A percentile compares a stretch with the other conserved stretches of the same genome.
Conservation (phyloP, 2,797 vertebrate genomes). For the Danio albolineatus region DNA sequence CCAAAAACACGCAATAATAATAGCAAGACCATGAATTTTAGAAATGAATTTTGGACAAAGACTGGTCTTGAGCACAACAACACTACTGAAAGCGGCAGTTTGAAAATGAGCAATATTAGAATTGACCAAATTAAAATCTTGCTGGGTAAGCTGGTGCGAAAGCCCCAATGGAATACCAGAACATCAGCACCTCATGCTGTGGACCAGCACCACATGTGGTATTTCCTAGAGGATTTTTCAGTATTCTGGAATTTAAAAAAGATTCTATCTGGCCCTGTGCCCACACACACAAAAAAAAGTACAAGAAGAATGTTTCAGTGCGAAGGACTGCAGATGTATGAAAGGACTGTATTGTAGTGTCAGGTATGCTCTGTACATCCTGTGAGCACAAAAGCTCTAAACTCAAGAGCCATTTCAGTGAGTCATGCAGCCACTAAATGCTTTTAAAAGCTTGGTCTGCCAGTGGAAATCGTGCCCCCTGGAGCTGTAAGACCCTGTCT, state of each 20-base stretch:
- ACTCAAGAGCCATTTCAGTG: conserved; percentile 37
- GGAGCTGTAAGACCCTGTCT: conserved; percentile 48
- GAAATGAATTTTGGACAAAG: too few species aligned
- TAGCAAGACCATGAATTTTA: too few species aligned
- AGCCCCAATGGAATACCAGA: neutral
- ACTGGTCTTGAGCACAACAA: too few species aligned
- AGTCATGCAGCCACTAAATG: conserved; percentile 35
- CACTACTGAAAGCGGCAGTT: too few species aligned
- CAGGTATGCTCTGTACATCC: neutral
- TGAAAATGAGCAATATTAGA: too few species aligned
- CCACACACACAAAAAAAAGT: conserved; percentile 12
- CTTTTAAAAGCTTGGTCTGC: conserved; percentile 31
- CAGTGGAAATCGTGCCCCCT: conserved; percentile 43
- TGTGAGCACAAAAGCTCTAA: conserved; percentile 18
- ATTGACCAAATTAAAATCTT: neutral
- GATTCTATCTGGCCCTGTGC: neutral
- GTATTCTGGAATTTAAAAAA: neutral
- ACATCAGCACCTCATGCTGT: neutral
- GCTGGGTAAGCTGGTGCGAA: neutral
- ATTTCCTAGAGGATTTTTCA: neutral
- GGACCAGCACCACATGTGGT: neutral
- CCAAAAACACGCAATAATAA: too few species aligned
- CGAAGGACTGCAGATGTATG: conserved; percentile 10
- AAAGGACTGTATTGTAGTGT: neutral
- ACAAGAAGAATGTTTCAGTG: neutral